Evolutionary conservation across 2,797 vertebrate genomes (phyloP).

Genomic region (Sciaenops ocellatus): DNA sequence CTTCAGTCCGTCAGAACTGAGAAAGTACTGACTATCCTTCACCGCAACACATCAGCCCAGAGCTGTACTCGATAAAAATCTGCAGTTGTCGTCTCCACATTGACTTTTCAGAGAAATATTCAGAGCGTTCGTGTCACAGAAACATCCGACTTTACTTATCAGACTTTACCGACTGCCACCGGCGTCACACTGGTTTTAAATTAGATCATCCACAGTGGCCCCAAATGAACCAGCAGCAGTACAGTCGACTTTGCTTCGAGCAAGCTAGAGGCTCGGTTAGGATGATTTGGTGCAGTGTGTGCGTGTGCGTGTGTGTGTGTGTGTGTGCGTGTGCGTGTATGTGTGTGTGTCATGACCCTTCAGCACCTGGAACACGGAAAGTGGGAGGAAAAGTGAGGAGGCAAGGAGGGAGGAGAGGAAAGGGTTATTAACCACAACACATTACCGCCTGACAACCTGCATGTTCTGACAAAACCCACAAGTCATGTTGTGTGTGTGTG

Average conservation of each 20-base stretch:
- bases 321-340: conserved; percentile 9
- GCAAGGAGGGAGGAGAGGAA: conserved; percentile 48
- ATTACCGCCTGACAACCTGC: conserved; percentile 71
- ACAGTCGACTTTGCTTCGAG: conserved; percentile 14
- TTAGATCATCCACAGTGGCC: conserved; percentile 30
- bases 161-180: conserved; percentile 3
- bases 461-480: conserved; percentile 71
- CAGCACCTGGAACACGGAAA: conserved; percentile 63
- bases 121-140: neutral
- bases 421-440: conserved; percentile 74
- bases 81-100: neutral
- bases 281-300: conserved; percentile 11
- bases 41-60: neutral
- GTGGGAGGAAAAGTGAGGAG: conserved; percentile 22
- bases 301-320: conserved; percentile 15
- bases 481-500: conserved; percentile 36
- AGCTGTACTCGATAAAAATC: neutral
- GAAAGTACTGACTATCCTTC: no score
- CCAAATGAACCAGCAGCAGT: conserved; percentile 16
- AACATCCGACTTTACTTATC: conserved; percentile 3
- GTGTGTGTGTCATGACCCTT: conserved; percentile 25
- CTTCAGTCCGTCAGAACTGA: neutral
- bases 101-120: conserved; percentile 16
- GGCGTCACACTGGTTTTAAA: conserved; percentile 14
- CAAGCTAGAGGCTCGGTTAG: conserved; percentile 21